Conservation (phyloP, 2,797 vertebrate genomes). For the Rhinophrynus dorsalis region DNA sequence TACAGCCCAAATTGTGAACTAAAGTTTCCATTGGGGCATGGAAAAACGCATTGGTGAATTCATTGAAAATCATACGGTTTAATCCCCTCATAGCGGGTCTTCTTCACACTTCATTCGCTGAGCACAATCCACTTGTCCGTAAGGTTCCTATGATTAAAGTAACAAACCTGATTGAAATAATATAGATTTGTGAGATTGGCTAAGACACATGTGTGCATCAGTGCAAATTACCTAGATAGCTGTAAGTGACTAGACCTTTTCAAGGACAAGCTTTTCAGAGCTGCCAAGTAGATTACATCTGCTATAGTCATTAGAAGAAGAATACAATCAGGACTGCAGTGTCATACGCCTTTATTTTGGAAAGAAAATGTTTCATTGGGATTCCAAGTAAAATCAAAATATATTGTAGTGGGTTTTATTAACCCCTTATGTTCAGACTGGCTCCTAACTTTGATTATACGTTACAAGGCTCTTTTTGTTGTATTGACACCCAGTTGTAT, state of each 20-base stretch:
- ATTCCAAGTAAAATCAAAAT: constrained; percentile 33
- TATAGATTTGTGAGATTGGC: constrained; percentile 46
- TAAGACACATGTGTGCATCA: constrained; percentile 47
- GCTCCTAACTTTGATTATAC: neutral
- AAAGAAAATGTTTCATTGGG: constrained; percentile 37
- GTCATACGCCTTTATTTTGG: constrained; percentile 22
- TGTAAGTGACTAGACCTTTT: constrained; percentile 42
- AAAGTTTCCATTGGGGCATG: constrained; percentile 24
- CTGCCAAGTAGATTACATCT: constrained; percentile 47
- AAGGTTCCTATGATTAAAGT: constrained; percentile 46
- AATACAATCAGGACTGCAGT: constrained; percentile 30
- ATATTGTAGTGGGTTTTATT: neutral
- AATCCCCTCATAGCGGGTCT: constrained; percentile 24
- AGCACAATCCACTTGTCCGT: constrained; percentile 47
- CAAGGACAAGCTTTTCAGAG: constrained; percentile 45
- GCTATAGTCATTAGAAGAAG: constrained; percentile 37
- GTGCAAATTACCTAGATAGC: constrained; percentile 46
- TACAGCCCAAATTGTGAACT: no score
- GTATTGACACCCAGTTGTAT: neutral
- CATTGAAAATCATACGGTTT: constrained; percentile 30
- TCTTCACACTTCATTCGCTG: constrained; percentile 28
- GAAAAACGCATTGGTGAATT: constrained; percentile 19
- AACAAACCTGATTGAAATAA: constrained; percentile 50
- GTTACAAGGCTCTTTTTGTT: neutral
- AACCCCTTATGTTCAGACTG: neutral